Evolutionary conservation across 2,888 invertebrate species (phyloP), one percentile per base, ranked within the genome.

Genomic region (Meteorus colon): DNA sequence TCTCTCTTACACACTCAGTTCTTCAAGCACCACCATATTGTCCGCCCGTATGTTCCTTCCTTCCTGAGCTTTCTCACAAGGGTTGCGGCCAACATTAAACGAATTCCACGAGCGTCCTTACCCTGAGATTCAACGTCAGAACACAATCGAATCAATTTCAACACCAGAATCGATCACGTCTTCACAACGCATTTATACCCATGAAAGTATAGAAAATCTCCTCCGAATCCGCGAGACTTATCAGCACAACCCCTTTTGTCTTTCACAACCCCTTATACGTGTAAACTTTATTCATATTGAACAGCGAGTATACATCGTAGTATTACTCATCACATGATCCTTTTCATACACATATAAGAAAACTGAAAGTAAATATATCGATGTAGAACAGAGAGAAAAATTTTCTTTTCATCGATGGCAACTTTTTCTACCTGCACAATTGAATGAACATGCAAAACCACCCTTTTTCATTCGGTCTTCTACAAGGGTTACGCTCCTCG

Each of bases 21-120:
- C 48, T 34, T 24, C 55, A 71, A 69, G 72, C 74, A 66, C 82
- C 85, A 86, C 87, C 88, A 85, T 87, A 88, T 87, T 89, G 87
- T 88, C 87, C 84, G 83, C 66, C 84, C 86, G 86, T 87, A 86
- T 87, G 88, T 83, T 86, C 84, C 85, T 86, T 83, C 82, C 82
- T 80, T 84, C 77, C 80, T 78, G 73, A 59, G 78, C 76, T 80
- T 78, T 75, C 81, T 82, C 80, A 79, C 81, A 81, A 78, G 77
- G 68, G 82, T 79, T 73, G 72, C 66, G 77, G 77, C 80, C 80
- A 84, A 85, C 85, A 86, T 85, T 83, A 86, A 86, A 85, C 84
- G 82, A 85, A 86, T 86, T 86, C 84, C 83, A 74, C 75, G 75
- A 77, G 73, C 77, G 76, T 78, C 79, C 77, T 76, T 59, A 77